Evolutionary conservation across 1,140 invertebrate genomes (phyloP), one percentile per base, ranked within the genome.

Genomic region (Drosophila varians): DNA sequence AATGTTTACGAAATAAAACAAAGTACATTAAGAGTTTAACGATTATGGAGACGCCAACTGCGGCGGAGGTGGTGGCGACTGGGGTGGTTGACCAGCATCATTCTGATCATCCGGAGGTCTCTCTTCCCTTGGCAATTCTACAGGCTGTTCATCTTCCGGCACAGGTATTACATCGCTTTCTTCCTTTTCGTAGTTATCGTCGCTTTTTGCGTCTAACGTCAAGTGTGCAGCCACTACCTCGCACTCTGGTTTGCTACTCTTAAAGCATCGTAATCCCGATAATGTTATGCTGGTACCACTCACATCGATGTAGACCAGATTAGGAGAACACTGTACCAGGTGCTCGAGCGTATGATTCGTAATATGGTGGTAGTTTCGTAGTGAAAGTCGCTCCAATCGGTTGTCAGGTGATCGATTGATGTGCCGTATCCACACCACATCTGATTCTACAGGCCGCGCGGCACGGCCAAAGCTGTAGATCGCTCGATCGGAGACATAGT

Each of bases 331-430:
- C 5, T 92, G 91, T 0, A 92, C 92, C 52, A 95, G 90, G 77
- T 95, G 94, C 12, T 91, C 71, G 8, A 96, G 74, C 64, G 93
- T 94, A n/a, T 92, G 89, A 77, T 95, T 93, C 1, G 95, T 95
- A 1, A 96, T 93, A 53, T 91, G 91, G 5, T 92, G 90, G 88
- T 94, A 95, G 47, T 94, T 94, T 38, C 93, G 93, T 31, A 93
- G 91, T 3, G 92, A 90, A 5, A 91, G 58, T 4, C 83, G 73
- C 56, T 90, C 90, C 8, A 91, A 58, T 4, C 80, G 72, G 66
- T 87, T 91, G 48, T 91, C 82, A 9, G 72, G 57, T 4, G 88
- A 78, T 0, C 87, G 77, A 49, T 86, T 82, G 6, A 77, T 66
- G 31, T 88, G 78, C 16, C 90, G 88, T 57, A 91, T 91, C 86